phyloP scores from a whole-genome alignment of 1,140 invertebrate species.

The Olivierus martensii region DNA sequence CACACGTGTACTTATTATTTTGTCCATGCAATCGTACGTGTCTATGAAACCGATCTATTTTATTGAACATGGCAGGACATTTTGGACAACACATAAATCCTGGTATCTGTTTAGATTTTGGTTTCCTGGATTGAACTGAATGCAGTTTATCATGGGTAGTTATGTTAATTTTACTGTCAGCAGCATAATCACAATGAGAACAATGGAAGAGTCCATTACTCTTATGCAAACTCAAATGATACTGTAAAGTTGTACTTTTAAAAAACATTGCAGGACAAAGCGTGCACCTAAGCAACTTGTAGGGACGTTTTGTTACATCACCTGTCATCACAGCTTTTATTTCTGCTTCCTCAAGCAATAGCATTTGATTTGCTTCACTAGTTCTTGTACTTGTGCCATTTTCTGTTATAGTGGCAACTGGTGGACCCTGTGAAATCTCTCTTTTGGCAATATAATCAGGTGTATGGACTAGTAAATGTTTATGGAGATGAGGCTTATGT shows the following conservation, averaged over 20 bases:
- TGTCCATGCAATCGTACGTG: slow-evolving; percentile 70
- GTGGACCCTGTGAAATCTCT: slow-evolving; percentile 25
- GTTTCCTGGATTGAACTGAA: not conserved
- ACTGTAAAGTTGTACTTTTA: slow-evolving; percentile 45
- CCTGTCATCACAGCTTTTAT: slow-evolving; percentile 13
- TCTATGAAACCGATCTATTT: slow-evolving; percentile 66
- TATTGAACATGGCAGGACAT: slow-evolving; percentile 77
- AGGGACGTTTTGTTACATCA: slow-evolving; percentile 3
- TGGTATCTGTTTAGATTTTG: slow-evolving; percentile 9
- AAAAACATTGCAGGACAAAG: slow-evolving; percentile 19
- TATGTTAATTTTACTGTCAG: slow-evolving; percentile 59
- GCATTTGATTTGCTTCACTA: slow-evolving; percentile 11
- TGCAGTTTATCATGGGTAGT: slow-evolving; percentile 55
- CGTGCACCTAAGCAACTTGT: slow-evolving; percentile 13
- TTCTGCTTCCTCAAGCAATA: slow-evolving; percentile 17
- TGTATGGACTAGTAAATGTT: slow-evolving; percentile 61
- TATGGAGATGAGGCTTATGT: slow-evolving; percentile 33
- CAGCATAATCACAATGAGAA: slow-evolving; percentile 66
- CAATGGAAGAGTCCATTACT: slow-evolving; percentile 54
- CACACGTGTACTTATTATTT: slow-evolving; percentile 65
- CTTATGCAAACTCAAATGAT: slow-evolving; percentile 55
- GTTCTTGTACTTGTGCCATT: not conserved
- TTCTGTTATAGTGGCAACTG: not conserved
- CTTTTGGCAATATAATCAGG: slow-evolving; percentile 52
- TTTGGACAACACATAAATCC: slow-evolving; percentile 43